Conservation (phyloP, 2,113 vertebrate genomes). For the Clarias gariepinus region DNA sequence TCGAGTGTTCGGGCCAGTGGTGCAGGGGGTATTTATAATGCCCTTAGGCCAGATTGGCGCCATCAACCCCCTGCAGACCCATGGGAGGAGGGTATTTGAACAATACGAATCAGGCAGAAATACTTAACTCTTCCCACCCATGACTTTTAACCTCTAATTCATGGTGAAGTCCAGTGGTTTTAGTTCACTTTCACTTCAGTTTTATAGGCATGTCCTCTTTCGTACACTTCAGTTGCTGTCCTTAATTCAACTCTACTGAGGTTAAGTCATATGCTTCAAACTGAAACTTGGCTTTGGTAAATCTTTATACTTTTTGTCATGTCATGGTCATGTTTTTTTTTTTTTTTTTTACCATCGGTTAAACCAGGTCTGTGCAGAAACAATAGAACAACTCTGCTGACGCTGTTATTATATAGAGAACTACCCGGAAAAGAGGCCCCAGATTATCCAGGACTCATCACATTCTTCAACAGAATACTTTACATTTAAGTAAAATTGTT, state of each 20-base stretch:
- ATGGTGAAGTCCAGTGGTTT: background rate
- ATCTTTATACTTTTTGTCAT: background rate
- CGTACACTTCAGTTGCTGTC: conserved; percentile 23
- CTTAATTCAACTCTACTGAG: background rate
- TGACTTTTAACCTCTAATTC: conserved; percentile 27
- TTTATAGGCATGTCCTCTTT: conserved; percentile 12
- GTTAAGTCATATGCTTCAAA: background rate
- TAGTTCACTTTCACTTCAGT: conserved; percentile 30
- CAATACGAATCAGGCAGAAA: conserved; percentile 69
- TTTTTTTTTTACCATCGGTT: background rate
- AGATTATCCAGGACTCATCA: background rate
- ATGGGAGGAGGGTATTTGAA: conserved; percentile 65
- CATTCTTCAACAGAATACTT: background rate
- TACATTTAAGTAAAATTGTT: background rate
- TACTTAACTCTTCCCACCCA: conserved; percentile 65
- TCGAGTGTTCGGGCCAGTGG: conserved; percentile 70
- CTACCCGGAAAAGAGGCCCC: background rate
- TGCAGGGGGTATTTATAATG: conserved; percentile 76
- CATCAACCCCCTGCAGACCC: conserved; percentile 55
- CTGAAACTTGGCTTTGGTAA: background rate
- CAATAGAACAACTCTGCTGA: background rate
- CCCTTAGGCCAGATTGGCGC: conserved; percentile 53
- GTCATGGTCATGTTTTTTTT: background rate
- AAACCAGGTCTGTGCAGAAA: background rate
- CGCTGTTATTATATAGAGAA: background rate